These are phyloP conservation scores for Heliconius himera DNA, from an alignment of 1,140 invertebrate species.

Conservation along the genomic window DNA sequence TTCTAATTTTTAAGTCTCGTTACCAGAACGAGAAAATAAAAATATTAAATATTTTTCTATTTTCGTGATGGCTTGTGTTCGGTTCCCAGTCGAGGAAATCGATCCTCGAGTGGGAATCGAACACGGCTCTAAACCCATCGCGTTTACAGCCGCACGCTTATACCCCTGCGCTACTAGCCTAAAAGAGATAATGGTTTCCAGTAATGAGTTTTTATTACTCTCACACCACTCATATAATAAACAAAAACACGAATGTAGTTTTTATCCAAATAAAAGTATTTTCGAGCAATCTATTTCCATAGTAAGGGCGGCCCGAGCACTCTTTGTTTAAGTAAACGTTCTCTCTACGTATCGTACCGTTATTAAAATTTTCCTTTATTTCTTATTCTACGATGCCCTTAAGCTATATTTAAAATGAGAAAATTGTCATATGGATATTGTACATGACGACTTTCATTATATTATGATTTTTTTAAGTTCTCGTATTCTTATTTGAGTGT, in stretches of 20 bases:
- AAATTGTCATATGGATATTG: neutral
- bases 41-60: too few species aligned
- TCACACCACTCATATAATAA: neutral
- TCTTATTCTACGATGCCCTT: constrained; percentile 15
- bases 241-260: neutral
- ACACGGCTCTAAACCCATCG: too few species aligned
- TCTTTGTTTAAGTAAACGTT: constrained; percentile 5
- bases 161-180: too few species aligned
- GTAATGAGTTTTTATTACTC: neutral
- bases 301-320: neutral
- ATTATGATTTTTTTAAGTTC: too few species aligned
- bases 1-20: too few species aligned
- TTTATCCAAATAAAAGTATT: neutral
- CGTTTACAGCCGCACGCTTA: too few species aligned
- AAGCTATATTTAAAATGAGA: constrained; percentile 12
- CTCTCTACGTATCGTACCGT: constrained; percentile 1
- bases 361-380: constrained; percentile 7
- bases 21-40: too few species aligned
- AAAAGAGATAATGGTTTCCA: too few species aligned
- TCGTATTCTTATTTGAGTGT: too few species aligned
- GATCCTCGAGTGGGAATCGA: too few species aligned
- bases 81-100: too few species aligned
- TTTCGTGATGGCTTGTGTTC: too few species aligned
- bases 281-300: neutral
- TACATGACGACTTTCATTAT: neutral